Percentiles rank a stretch among this genome's conserved stretches.
phyloP scores from a whole-genome alignment of 1,140 invertebrate genomes.

The Ditylenchus dipsaci region DNA sequence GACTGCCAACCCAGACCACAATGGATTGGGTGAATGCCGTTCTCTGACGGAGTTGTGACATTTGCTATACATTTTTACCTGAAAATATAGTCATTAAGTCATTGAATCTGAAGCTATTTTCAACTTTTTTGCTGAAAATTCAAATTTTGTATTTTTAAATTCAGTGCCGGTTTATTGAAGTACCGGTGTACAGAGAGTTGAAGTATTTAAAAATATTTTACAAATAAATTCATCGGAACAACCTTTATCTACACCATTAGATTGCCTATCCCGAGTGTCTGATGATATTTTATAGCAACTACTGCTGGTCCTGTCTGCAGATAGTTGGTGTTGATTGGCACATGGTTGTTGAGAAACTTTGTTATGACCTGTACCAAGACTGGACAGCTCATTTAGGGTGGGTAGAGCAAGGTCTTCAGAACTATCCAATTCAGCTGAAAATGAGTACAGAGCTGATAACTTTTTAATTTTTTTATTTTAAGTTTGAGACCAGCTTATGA shows the following conservation, averaged over 20 bases:
- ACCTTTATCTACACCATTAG: background rate
- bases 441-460: background rate
- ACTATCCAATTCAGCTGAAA: background rate
- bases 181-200: background rate
- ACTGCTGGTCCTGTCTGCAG: background rate
- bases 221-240: background rate
- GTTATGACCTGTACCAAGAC: background rate
- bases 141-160: background rate
- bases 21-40: background rate
- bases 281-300: background rate
- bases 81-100: background rate
- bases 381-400: background rate
- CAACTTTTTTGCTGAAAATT: background rate
- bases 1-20: constrained; percentile 54
- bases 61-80: background rate
- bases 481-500: no score
- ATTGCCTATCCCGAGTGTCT: background rate
- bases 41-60: background rate
- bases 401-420: background rate
- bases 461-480: no score
- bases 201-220: background rate
- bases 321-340: background rate
- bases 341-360: background rate
- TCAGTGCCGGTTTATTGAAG: background rate
- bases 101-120: background rate